These are phyloP conservation scores for Cydia amplana DNA, from an alignment of 1,140 invertebrate species.

Conservation along the genomic window DNA sequence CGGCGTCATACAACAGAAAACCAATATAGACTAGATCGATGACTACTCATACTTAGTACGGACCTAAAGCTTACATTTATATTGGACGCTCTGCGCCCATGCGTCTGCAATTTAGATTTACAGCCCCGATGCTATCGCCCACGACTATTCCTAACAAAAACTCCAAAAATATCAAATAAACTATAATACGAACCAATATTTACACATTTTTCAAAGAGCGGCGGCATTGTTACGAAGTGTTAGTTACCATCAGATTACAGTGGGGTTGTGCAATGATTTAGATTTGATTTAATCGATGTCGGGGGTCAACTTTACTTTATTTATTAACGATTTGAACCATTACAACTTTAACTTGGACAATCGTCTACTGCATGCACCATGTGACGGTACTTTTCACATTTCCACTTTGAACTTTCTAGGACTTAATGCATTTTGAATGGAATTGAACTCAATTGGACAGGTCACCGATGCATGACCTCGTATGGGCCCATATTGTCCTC, in stretches of 20 bases:
- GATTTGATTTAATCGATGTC: background rate
- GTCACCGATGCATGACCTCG: background rate
- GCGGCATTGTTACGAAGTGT: background rate
- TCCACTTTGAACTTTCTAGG: background rate
- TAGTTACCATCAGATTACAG: background rate
- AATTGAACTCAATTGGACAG: background rate
- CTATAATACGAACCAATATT: constrained; percentile 3
- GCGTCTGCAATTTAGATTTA: background rate
- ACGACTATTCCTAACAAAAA: constrained; percentile 18
- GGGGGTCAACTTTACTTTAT: background rate
- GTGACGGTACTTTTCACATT: background rate
- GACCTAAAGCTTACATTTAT: background rate
- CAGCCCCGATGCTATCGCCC: background rate
- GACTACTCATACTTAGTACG: background rate
- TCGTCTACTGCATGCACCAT: background rate
- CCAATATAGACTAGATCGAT: background rate
- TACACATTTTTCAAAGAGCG: background rate
- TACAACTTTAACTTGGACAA: background rate
- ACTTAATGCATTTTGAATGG: background rate
- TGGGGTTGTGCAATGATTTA: background rate
- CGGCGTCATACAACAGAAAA: background rate
- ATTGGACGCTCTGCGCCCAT: background rate
- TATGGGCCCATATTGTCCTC: background rate
- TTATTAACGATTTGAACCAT: too few species aligned
- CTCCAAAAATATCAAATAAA: constrained; percentile 17